Evolutionary conservation across 2,113 vertebrate species (phyloP).

Genomic region (Sciurus niger): DNA sequence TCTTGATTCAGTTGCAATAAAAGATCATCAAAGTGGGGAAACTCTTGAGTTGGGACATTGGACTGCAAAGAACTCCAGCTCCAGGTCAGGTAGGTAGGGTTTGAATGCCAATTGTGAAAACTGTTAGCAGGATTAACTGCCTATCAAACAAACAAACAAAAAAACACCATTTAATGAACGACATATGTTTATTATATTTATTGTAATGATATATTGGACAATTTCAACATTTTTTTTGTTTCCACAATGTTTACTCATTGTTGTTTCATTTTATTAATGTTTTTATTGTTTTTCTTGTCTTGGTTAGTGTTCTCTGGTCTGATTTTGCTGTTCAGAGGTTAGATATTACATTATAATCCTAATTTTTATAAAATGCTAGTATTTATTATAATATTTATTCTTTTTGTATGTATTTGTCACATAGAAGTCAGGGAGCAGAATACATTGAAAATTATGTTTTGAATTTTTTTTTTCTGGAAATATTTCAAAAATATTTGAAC

Average conservation of each 20-base stretch:
- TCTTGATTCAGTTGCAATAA: not conserved
- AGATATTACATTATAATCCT: not conserved
- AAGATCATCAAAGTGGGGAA: not conserved
- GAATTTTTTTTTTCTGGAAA: not conserved
- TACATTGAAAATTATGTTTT: not conserved
- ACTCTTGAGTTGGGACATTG: accelerated
- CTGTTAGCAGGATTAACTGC: not conserved
- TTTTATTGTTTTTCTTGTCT: not conserved
- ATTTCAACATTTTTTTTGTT: not conserved
- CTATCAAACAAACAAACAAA: not conserved
- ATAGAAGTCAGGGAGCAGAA: not conserved
- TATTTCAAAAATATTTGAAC: not conserved
- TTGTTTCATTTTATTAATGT: not conserved
- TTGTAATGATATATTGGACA: not conserved
- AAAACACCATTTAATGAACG: not conserved
- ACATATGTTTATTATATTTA: not conserved
- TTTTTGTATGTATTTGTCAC: not conserved
- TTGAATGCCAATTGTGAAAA: not conserved
- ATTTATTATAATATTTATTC: not conserved
- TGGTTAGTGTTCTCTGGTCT: not conserved
- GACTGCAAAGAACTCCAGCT: accelerated
- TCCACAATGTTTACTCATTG: not conserved
- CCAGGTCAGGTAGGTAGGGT: not conserved
- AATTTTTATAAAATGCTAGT: not conserved
- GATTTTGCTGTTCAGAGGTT: not conserved